phyloP scores from a whole-genome alignment of 2,888 invertebrate species.

The Autographa pulchrina region DNA sequence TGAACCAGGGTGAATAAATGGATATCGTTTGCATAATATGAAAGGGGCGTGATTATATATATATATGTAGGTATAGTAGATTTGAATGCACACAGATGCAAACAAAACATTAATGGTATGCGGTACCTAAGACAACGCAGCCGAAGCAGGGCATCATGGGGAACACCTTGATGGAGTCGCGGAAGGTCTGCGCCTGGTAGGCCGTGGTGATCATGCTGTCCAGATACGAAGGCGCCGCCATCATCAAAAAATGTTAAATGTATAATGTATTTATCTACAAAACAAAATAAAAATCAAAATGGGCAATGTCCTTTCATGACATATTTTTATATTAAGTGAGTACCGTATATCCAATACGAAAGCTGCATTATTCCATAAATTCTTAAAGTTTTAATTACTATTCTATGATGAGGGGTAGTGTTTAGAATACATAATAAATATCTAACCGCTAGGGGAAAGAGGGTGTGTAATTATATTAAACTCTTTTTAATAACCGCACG shows the following conservation, averaged over 20 bases:
- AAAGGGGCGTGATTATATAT: too few relatives aligned
- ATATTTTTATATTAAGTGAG: too few relatives aligned
- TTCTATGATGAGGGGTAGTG: not conserved
- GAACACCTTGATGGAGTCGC: constrained; percentile 62
- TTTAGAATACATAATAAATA: constrained; percentile 28
- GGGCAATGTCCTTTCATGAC: too few relatives aligned
- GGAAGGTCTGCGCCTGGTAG: constrained; percentile 53
- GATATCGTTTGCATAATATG: too few relatives aligned
- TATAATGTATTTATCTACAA: too few relatives aligned
- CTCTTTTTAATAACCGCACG: constrained; percentile 39
- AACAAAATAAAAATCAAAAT: too few relatives aligned
- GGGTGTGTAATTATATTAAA: constrained; percentile 41
- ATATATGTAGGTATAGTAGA: too few relatives aligned
- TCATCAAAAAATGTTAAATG: too few relatives aligned
- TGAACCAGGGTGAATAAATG: too few relatives aligned
- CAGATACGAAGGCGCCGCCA: constrained; percentile 51
- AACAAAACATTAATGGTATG: too few relatives aligned
- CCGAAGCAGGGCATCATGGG: constrained; percentile 69
- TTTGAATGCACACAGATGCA: too few relatives aligned
- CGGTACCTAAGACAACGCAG: constrained; percentile 54
- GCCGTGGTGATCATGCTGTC: constrained; percentile 54
- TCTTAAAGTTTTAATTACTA: not conserved
- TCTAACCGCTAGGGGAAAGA: constrained; percentile 7
- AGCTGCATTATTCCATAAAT: not conserved
- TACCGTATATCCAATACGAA: too few relatives aligned